Evolutionary conservation across 2,113 vertebrate genomes (phyloP).

Genomic region (chimpanzee (Pan troglodytes)): NHGRI_mPanTro3-v2.1_pri NC_072401.2:138829001-138829500

Average conservation of each 20-base stretch:
- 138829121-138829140: too few species aligned
- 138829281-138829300: neutral
- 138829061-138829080: neutral
- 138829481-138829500: neutral
- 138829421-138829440: neutral
- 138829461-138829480: neutral
- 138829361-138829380: neutral
- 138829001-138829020: neutral
- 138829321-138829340: conserved; percentile 21
- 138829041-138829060: neutral
- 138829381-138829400: neutral
- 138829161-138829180: neutral
- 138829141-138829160: neutral
- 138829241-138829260: neutral
- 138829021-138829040: neutral
- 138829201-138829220: neutral
- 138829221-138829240: neutral
- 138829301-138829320: neutral
- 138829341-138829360: neutral
- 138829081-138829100: neutral
- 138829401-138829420: neutral
- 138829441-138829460: neutral
- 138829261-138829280: conserved; percentile 37
- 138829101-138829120: neutral
- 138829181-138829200: neutral